phyloP scores from a whole-genome alignment of 2,113 vertebrate species.

The Dasyprocta punctata region DNA sequence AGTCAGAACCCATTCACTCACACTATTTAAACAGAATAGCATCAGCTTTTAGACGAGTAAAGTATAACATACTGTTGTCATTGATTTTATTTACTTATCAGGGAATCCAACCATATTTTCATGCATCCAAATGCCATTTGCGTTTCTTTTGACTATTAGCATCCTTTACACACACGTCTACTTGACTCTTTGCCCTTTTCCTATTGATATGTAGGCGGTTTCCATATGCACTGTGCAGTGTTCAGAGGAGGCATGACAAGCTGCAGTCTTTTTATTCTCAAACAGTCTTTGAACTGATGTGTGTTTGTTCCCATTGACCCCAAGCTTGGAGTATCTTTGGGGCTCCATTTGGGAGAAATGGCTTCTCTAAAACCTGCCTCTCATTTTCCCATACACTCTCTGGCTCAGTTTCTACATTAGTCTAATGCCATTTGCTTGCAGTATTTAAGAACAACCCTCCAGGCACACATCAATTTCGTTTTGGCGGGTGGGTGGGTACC shows the following conservation, averaged over 20 bases:
- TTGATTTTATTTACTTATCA: not conserved
- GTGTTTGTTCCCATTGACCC: not conserved
- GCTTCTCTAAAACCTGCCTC: not conserved
- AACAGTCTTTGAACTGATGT: not conserved
- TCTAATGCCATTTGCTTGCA: not conserved
- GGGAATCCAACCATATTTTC: not conserved
- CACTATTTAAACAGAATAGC: accelerated
- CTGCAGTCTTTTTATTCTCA: not conserved
- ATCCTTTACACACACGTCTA: not conserved
- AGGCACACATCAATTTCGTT: not conserved
- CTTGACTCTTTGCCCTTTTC: not conserved
- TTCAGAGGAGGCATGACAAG: not conserved
- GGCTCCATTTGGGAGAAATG: not conserved
- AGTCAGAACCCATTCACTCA: not conserved
- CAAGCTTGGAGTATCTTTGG: not conserved
- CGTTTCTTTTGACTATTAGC: not conserved
- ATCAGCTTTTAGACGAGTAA: not conserved
- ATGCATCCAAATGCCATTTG: not conserved
- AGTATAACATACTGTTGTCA: too few species aligned
- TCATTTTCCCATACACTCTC: not conserved
- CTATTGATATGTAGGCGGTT: not conserved
- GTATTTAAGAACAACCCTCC: not conserved
- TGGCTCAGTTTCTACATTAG: not conserved
- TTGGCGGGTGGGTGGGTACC: too few species aligned
- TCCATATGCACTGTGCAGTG: not conserved